Percentiles rank a stretch among this genome's conserved stretches.
phyloP scores from a whole-genome alignment of 2,113 vertebrate species.

The Eclectus roratus region DNA sequence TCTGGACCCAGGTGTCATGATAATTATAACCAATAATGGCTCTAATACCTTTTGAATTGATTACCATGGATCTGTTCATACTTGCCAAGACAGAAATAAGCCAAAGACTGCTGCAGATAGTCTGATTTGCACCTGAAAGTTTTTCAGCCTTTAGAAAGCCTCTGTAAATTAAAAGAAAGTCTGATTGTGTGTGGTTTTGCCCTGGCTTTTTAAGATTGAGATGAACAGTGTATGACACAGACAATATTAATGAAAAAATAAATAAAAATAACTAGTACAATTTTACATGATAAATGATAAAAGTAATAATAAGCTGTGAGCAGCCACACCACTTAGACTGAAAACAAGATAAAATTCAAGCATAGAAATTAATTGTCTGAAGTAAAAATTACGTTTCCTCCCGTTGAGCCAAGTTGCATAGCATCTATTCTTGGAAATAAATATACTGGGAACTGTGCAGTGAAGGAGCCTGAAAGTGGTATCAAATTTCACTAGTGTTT shows the following conservation, averaged over 20 bases:
- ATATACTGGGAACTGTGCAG: background rate
- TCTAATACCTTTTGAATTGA: constrained; percentile 57
- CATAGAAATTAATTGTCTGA: background rate
- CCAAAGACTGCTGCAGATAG: background rate
- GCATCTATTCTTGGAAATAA: background rate
- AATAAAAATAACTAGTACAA: background rate
- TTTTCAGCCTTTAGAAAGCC: background rate
- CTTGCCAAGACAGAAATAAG: constrained; percentile 12
- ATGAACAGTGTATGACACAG: background rate
- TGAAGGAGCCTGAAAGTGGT: background rate
- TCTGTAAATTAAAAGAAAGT: background rate
- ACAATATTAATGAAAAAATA: background rate
- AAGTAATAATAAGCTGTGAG: background rate
- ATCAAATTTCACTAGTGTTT: background rate
- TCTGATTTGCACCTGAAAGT: background rate
- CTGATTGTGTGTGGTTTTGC: background rate
- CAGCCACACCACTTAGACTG: background rate
- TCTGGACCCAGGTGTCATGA: constrained; percentile 24
- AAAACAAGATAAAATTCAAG: background rate
- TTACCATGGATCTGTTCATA: constrained; percentile 17
- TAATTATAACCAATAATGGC: constrained; percentile 33
- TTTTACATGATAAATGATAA: background rate
- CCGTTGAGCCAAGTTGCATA: background rate
- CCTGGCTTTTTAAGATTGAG: background rate
- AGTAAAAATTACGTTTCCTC: background rate